These are phyloP conservation scores for Agrotis ipsilon DNA, from an alignment of 2,888 invertebrate genomes.

Conservation along the genomic window DNA sequence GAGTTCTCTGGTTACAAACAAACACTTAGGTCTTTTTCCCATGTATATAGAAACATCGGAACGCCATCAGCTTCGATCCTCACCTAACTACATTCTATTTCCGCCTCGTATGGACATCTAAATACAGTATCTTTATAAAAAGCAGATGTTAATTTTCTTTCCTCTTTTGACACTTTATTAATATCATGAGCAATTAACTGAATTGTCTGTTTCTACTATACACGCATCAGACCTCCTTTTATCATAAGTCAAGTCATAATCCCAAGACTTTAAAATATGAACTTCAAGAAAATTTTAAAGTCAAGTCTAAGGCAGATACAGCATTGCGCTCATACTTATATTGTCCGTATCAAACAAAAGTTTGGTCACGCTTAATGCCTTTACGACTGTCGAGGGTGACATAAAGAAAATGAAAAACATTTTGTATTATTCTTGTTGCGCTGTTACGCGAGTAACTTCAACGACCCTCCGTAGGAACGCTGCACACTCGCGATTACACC, in stretches of 20 bases:
- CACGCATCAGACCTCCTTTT: not conserved
- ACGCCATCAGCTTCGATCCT: no score
- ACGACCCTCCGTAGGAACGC: slow-evolving; percentile 82
- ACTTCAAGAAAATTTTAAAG: slow-evolving; percentile 50
- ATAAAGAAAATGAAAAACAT: slow-evolving; percentile 98
- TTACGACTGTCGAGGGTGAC: slow-evolving; percentile 96
- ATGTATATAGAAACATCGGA: no score
- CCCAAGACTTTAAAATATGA: slow-evolving; percentile 45
- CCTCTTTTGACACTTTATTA: not conserved
- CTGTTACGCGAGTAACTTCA: slow-evolving; percentile 88
- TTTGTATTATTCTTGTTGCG: slow-evolving; percentile 92
- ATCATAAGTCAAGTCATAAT: not conserved
- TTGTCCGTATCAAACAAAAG: slow-evolving; percentile 92
- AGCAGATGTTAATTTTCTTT: no score
- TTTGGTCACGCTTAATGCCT: slow-evolving; percentile 97
- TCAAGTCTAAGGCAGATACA: slow-evolving; percentile 65
- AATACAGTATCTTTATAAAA: no score
- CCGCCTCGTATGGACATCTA: no score
- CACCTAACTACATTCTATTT: no score
- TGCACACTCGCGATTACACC: slow-evolving; percentile 70
- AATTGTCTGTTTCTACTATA: not conserved
- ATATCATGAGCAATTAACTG: not conserved
- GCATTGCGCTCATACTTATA: slow-evolving; percentile 86
- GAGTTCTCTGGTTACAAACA: not conserved
- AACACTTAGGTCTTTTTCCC: no score